phyloP scores from a whole-genome alignment of 2,888 invertebrate genomes.

The Mesoligia furuncula region DNA sequence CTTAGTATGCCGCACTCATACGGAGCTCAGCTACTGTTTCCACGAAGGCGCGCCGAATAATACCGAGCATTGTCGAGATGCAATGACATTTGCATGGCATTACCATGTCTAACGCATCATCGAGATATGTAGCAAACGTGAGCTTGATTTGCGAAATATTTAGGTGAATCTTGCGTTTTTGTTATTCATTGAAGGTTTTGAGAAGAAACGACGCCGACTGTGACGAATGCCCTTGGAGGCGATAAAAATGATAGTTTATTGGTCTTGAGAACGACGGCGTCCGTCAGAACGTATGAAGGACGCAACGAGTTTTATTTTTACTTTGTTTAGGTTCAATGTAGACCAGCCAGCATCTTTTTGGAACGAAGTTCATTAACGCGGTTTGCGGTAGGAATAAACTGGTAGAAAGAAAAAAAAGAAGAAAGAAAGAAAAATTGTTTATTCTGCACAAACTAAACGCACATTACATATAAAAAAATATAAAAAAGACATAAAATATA shows the following conservation, averaged over 20 bases:
- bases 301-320: not conserved
- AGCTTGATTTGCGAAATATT: slow-evolving; percentile 41
- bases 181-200: slow-evolving; percentile 40
- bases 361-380: too few species aligned
- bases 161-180: slow-evolving; percentile 28
- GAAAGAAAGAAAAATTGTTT: too few species aligned
- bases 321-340: not conserved
- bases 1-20: slow-evolving; percentile 56
- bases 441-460: too few species aligned
- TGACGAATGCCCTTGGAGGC: slow-evolving; percentile 4
- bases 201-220: slow-evolving; percentile 45
- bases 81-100: slow-evolving; percentile 66
- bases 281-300: not conserved
- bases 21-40: slow-evolving; percentile 72
- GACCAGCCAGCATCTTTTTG: not conserved
- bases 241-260: slow-evolving; percentile 46
- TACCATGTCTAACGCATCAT: slow-evolving; percentile 48
- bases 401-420: too few species aligned
- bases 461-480: too few species aligned
- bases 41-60: slow-evolving; percentile 77
- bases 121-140: slow-evolving; percentile 57
- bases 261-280: not conserved
- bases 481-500: too few species aligned
- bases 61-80: slow-evolving; percentile 69
- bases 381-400: too few species aligned